Percentiles rank a stretch among this genome's conserved stretches.
Conservation (phyloP, 1,140 invertebrate species). For the Lasioglossum baleicum region DNA sequence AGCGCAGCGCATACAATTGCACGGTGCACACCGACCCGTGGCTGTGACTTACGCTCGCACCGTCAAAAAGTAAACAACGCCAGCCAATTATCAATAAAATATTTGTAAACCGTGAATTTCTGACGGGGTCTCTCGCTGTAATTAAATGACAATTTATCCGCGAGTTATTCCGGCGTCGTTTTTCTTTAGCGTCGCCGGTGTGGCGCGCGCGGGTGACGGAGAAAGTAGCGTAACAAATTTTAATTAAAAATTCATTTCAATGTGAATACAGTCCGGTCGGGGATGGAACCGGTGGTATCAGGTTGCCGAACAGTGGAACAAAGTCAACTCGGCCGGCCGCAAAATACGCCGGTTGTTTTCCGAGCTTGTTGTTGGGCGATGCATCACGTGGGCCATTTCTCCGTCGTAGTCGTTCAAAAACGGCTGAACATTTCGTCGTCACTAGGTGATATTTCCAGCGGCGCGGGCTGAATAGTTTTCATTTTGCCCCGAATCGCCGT, state of each 20-base stretch:
- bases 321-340: background rate
- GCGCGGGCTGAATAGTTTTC: slow-evolving; percentile 7
- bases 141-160: too few relatives aligned
- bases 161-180: too few relatives aligned
- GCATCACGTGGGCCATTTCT: background rate
- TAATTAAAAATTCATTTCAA: background rate
- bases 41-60: too few relatives aligned
- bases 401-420: background rate
- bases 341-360: background rate
- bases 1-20: too few relatives aligned
- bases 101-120: too few relatives aligned
- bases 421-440: background rate
- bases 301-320: background rate
- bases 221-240: background rate
- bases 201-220: too few relatives aligned
- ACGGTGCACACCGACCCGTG: too few relatives aligned
- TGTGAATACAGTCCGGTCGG: too few relatives aligned
- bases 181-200: too few relatives aligned
- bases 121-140: too few relatives aligned
- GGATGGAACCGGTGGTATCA: background rate
- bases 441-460: slow-evolving; percentile 9
- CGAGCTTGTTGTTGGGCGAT: background rate
- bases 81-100: too few relatives aligned
- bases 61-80: too few relatives aligned
- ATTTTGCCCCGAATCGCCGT: slow-evolving; percentile 10